These are phyloP conservation scores for Parnassius smintheus DNA, from an alignment of 2,888 invertebrate genomes.

Conservation along the genomic window DNA sequence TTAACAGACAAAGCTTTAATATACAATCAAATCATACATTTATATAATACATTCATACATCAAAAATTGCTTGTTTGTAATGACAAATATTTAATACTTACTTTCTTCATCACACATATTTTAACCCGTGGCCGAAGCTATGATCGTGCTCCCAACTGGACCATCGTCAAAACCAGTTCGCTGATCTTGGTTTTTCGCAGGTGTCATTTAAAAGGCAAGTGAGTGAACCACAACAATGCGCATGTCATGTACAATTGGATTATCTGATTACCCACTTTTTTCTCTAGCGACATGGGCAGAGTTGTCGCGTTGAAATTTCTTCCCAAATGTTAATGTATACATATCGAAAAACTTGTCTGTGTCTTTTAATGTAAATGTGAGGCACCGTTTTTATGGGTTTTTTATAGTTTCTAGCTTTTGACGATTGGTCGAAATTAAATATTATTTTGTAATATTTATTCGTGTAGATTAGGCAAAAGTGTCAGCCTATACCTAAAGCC, in stretches of 20 bases:
- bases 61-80: too few species aligned
- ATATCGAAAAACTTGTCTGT: too few species aligned
- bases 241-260: constrained; percentile 48
- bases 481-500: too few species aligned
- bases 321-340: constrained; percentile 8
- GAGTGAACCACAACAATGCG: constrained; percentile 44
- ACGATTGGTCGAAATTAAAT: too few species aligned
- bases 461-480: too few species aligned
- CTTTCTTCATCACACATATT: not conserved
- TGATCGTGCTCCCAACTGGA: constrained; percentile 20
- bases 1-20: too few species aligned
- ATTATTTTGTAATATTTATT: too few species aligned
- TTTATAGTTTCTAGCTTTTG: too few species aligned
- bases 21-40: too few species aligned
- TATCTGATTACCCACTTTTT: constrained; percentile 40
- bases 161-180: constrained; percentile 36
- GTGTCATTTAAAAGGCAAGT: constrained; percentile 49
- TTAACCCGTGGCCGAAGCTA: constrained; percentile 2
- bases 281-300: constrained; percentile 47
- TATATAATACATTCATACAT: too few species aligned
- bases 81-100: too few species aligned
- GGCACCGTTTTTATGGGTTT: not conserved
- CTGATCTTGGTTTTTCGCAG: constrained; percentile 39
- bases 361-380: not conserved
- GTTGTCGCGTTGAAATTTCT: constrained; percentile 34